phyloP scores from a whole-genome alignment of 2,113 vertebrate genomes.

The Prionailurus bengalensis region DNA sequence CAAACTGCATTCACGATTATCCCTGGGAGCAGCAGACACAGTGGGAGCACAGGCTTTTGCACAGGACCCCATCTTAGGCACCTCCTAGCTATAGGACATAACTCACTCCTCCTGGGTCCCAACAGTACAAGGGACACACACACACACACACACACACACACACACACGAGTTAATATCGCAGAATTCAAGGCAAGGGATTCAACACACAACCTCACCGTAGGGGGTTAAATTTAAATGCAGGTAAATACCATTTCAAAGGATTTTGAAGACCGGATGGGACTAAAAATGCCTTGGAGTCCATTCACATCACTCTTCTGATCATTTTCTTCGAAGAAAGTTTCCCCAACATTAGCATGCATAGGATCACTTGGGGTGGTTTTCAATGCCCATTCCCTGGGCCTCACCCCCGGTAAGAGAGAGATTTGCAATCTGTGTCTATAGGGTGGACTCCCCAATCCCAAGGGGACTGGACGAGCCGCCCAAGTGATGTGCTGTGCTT shows the following conservation, averaged over 20 bases:
- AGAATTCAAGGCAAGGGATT: not conserved
- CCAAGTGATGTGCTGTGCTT: fast-evolving
- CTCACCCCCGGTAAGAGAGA: not conserved
- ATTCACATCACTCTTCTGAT: not conserved
- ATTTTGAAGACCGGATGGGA: not conserved
- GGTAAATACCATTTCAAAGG: not conserved
- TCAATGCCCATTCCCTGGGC: not conserved
- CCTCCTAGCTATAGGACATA: not conserved
- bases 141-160: too few relatives aligned
- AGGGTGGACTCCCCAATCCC: not conserved
- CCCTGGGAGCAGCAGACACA: fast-evolving
- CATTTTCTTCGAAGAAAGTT: not conserved
- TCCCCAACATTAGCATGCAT: not conserved
- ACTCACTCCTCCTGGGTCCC: not conserved
- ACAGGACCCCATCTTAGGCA: not conserved
- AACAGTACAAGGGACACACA: not conserved
- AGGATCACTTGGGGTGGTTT: not conserved
- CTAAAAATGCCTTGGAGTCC: not conserved
- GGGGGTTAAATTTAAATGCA: not conserved
- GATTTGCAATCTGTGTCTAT: not conserved
- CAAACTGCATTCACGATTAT: fast-evolving
- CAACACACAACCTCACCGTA: not conserved
- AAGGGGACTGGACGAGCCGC: not conserved
- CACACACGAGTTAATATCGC: not conserved
- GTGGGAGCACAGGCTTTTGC: not conserved